Evolutionary conservation across 2,888 invertebrate species (phyloP).

Genomic region (Syritta pipiens): DNA sequence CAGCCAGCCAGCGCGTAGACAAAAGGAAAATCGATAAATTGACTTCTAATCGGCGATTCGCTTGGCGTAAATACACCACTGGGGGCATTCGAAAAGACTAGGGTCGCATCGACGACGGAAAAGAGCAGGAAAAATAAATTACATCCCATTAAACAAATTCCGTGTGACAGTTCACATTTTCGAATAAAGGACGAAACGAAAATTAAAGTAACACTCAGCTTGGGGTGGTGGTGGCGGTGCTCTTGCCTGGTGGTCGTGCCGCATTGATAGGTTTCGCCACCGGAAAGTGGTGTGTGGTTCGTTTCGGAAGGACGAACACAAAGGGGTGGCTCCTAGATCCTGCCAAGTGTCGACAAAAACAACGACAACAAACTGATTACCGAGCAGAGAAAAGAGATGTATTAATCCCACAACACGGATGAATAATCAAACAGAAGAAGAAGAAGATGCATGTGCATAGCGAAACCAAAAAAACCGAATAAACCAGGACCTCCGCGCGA

Average conservation of each 20-base stretch:
- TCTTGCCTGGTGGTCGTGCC: slow-evolving; percentile 15
- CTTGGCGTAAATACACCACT: slow-evolving; percentile 57
- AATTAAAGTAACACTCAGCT: slow-evolving; percentile 60
- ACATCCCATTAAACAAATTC: slow-evolving; percentile 66
- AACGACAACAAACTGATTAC: too few relatives aligned
- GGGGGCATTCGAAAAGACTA: slow-evolving; percentile 51
- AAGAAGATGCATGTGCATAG: background rate
- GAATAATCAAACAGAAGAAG: slow-evolving; percentile 4
- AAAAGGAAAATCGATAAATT: slow-evolving; percentile 67
- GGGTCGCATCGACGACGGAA: background rate
- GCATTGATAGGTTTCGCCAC: slow-evolving; percentile 40
- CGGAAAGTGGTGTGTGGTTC: background rate
- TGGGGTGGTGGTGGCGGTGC: background rate
- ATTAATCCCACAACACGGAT: slow-evolving; percentile 41
- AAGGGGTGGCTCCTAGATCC: slow-evolving; percentile 39
- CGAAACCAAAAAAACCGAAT: background rate
- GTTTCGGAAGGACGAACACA: slow-evolving; percentile 10
- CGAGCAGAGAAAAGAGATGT: background rate
- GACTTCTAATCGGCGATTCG: slow-evolving; percentile 67
- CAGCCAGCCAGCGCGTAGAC: slow-evolving; percentile 30
- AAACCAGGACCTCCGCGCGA: background rate
- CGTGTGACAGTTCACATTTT: slow-evolving; percentile 63
- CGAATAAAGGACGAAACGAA: slow-evolving; percentile 54
- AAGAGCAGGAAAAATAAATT: slow-evolving; percentile 59
- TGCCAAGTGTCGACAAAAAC: slow-evolving; percentile 60